Evolutionary conservation across 2,888 invertebrate species (phyloP), one percentile per base, ranked within the genome.

Genomic region (Cabera pusaria): DNA sequence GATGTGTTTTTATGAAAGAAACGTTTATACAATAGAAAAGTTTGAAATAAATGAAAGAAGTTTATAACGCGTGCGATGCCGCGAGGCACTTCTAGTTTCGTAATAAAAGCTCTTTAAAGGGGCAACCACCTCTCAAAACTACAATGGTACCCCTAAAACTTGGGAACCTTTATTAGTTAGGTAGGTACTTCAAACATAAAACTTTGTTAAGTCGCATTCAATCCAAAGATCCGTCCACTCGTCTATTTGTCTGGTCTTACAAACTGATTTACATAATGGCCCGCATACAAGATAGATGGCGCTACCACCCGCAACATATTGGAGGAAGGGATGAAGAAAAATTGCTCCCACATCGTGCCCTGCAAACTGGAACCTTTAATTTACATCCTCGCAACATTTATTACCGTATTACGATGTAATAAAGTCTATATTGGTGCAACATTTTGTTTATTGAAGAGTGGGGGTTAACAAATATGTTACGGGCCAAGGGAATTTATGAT

Each of bases 241-340:
- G 49, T 58, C 55, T 59, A 60, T 58, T 59, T 56, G 42, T 44
- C 46, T 54, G 54, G 58, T 56, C 50, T 52, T 45, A 39, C 27
- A 44, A 55, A 44, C 64, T 66, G 68, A 77, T 82, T 80, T 76
- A 61, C 77, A 82, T 85, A 83, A 82, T 79, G 64, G 72, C 61
- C 66, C 57, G 59, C 65, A 64, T 60, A 52, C 60, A 74, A 84
- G 79, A 81, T 77, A 72, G 67, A 85, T 75, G 67, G 67, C 61
- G 59, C 62, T 65, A 69, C 64, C 56, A 62, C 63, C 65, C 66
- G 69, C 69, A 81, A 80, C 80, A 83, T 85, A 85, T 84, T 84
- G 82, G 62, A 71, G 64, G 49, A 47, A 56, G 44, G 75, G 72
- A 73, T 74, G 68, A 73, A 80, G 79, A 83, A 79, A 83, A 82